Evolutionary conservation across 2,113 vertebrate species (phyloP), one percentile per base, ranked within the genome.

Genomic region (Xenopus laevis): DNA sequence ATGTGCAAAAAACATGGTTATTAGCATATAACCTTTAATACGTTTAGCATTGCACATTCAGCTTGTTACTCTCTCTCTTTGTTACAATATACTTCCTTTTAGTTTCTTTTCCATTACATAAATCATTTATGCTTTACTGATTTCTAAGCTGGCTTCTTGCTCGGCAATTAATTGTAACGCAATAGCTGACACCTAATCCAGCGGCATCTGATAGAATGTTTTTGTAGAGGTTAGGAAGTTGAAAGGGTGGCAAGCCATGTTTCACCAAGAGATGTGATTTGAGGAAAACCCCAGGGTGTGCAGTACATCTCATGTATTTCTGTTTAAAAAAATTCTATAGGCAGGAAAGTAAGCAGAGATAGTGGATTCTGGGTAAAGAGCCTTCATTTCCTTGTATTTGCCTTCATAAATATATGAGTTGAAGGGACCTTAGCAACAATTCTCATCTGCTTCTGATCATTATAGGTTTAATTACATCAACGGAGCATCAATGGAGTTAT

Each of bases 11-110:
- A 60, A 60, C 58, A 60, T 60, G n/a, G 58, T 60, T 23, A 60
- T 60, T 60, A 60, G 58, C 58, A 60, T 60, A 60, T 60, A 60
- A 60, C 18, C 21, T 21, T 60, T 60, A 60, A 23, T 60, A 10
- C 20, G 9, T 10, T 60, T 60, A 23, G 21, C 58, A 60, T n/a
- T n/a, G 53, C 17, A 55, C 53, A n/a, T 55, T 55, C 11, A 5
- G 53, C 53, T n/a, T 55, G 53, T 16, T 55, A 55, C 53, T 18
- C 15, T 55, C 53, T n/a, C 53, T 55, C 53, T 55, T 55, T 55
- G 53, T n/a, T 55, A 55, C 53, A 55, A 55, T n/a, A 55, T 55
- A 55, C 53, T 55, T 55, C 15, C 53, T 16, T 55, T 55, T 55
- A 5, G 12, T 55, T 55, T 16, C 17, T 18, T 55, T 55, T 55